These are phyloP conservation scores for Drosophila falleni DNA, from an alignment of 2,888 invertebrate genomes.

Conservation along the genomic window DNA sequence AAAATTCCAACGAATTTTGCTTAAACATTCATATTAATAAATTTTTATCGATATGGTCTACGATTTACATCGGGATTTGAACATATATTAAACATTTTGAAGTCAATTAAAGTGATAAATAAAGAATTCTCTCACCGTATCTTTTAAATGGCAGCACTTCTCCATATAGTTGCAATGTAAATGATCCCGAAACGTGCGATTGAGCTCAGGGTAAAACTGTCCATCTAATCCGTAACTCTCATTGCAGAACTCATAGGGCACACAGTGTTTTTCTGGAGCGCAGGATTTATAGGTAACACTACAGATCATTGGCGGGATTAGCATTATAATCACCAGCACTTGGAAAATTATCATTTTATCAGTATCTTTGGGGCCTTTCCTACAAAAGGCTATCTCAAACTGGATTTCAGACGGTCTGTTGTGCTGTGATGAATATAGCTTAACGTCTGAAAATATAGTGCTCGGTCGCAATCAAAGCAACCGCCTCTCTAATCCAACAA, in stretches of 20 bases:
- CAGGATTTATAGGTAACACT: conserved; percentile 35
- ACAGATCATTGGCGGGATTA: background rate
- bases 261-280: conserved; percentile 50
- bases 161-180: conserved; percentile 64
- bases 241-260: conserved; percentile 58
- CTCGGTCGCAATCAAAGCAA: conserved; percentile 26
- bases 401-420: conserved; percentile 11
- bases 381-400: background rate
- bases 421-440: conserved; percentile 61
- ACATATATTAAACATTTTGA: no score
- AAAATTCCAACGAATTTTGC: no score
- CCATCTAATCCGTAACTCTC: conserved; percentile 61
- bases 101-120: background rate
- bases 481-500: background rate
- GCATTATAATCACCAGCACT: background rate
- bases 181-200: conserved; percentile 50
- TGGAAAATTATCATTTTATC: conserved; percentile 7
- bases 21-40: no score
- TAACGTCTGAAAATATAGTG: conserved; percentile 56
- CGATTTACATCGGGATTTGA: no score
- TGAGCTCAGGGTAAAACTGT: conserved; percentile 61
- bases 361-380: no score
- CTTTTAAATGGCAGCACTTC: conserved; percentile 55
- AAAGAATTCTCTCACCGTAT: conserved; percentile 30
- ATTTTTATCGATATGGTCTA: no score